phyloP scores from a whole-genome alignment of 2,113 vertebrate species.

The Nothoprocta perdicaria region DNA sequence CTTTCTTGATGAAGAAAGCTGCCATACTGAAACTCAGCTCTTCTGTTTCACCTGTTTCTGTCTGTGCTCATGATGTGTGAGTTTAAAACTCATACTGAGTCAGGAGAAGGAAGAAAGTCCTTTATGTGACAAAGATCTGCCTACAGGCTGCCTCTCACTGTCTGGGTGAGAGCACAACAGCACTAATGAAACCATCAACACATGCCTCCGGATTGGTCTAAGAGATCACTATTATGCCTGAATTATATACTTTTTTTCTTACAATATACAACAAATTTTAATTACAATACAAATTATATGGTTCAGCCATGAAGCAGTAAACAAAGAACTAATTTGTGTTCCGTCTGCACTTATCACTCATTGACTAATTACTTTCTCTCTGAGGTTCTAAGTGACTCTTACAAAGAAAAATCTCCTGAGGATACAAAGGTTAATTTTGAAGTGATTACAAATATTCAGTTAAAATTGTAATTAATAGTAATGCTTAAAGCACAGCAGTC shows the following conservation, averaged over 20 bases:
- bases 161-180: not conserved
- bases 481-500: constrained; percentile 60
- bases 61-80: not conserved
- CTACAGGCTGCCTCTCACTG: not conserved
- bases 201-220: constrained; percentile 57
- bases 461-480: constrained; percentile 78
- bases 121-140: not conserved
- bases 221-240: constrained; percentile 66
- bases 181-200: constrained; percentile 57
- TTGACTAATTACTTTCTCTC: constrained; percentile 87
- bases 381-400: constrained; percentile 77
- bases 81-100: not conserved
- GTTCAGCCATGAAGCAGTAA: constrained; percentile 80
- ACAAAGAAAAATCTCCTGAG: constrained; percentile 78
- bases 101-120: not conserved
- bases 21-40: not conserved
- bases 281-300: constrained; percentile 83
- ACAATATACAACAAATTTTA: constrained; percentile 79
- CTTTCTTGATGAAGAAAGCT: not conserved
- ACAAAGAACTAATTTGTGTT: constrained; percentile 84
- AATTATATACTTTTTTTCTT: constrained; percentile 77
- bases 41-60: not conserved
- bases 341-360: constrained; percentile 81
- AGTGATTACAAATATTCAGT: constrained; percentile 77
- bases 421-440: constrained; percentile 81